These are phyloP conservation scores for Zophobas morio DNA, from an alignment of 1,140 invertebrate species.

Conservation along the genomic window DNA sequence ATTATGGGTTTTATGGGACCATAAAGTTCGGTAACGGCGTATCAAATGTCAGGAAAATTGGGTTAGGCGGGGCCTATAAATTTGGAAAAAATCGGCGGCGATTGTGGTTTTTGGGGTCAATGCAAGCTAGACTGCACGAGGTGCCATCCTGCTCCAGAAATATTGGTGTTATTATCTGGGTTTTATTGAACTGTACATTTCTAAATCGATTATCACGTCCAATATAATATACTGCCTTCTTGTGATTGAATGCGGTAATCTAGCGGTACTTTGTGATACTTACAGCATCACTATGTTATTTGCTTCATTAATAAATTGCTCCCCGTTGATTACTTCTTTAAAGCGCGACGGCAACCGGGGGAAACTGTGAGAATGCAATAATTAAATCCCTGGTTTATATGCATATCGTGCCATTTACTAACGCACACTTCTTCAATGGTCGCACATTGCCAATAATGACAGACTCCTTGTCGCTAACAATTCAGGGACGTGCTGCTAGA, in stretches of 20 bases:
- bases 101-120: too few species aligned
- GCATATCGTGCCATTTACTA: conserved; percentile 28
- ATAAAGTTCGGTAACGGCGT: too few species aligned
- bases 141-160: conserved; percentile 40
- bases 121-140: too few species aligned
- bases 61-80: too few species aligned
- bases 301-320: conserved; percentile 48
- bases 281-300: conserved; percentile 46
- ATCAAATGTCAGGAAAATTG: too few species aligned
- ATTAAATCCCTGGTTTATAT: conserved; percentile 31
- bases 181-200: conserved; percentile 48
- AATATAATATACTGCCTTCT: conserved; percentile 45
- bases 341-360: conserved; percentile 21
- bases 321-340: conserved; percentile 47
- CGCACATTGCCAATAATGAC: background rate
- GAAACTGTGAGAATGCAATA: conserved; percentile 33
- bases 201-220: conserved; percentile 49
- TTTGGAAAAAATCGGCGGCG: too few species aligned
- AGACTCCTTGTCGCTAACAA: conserved; percentile 28
- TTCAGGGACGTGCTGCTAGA: conserved; percentile 22
- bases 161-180: conserved; percentile 36
- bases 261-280: conserved; percentile 48
- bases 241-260: conserved; percentile 46
- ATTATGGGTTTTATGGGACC: too few species aligned
- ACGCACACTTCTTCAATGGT: background rate